Base-by-base conservation (phyloP, 1,140 invertebrate species). In the Lutraria rhynchaena region DNA sequence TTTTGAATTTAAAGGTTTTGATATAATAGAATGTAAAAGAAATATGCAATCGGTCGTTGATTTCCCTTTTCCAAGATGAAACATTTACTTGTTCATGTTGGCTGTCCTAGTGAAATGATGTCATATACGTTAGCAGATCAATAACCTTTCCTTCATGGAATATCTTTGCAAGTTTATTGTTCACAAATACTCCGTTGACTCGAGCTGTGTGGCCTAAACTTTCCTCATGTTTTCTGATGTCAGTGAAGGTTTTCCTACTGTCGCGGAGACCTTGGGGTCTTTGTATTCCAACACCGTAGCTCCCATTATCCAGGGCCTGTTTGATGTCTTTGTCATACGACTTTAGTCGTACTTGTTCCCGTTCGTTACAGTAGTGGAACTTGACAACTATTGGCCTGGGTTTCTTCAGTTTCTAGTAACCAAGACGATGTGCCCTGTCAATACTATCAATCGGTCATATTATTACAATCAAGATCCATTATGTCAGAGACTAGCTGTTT, bases 11-110 rank as follows among this genome's bases (percentile, higher is more conserved):
- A 74, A 35, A 22, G n/a, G n/a, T 60, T 74, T 74, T 19, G 71
- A n/a, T 33, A 74, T 74, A 31, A 74, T 60, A 15, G 71, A 35
- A 27, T 60, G 71, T 29, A 74, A 55, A 27, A 60, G 13, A 58
- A 58, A 74, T 5, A 74, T 60, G 60, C 53, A 74, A 53, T 74
- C 69, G 7, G 31, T 55, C 9, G 15, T 57, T 33, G 69, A 71
- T 37, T 71, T 71, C 5, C 49, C 65, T 19, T 51, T 70, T 70
- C 49, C 37, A 51, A 70, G n/a, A n/a, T n/a, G n/a, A n/a, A n/a
- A n/a, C n/a, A n/a, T n/a, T n/a, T n/a, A n/a, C n/a, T n/a, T n/a
- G n/a, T n/a, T n/a, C n/a, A n/a, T n/a, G n/a, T n/a, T n/a, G n/a
- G n/a, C n/a, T n/a, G n/a, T n/a, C n/a, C n/a, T n/a, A n/a, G n/a